These are phyloP conservation scores for Dermatemys mawii DNA, from an alignment of 2,113 vertebrate species.

Conservation along the genomic window DNA sequence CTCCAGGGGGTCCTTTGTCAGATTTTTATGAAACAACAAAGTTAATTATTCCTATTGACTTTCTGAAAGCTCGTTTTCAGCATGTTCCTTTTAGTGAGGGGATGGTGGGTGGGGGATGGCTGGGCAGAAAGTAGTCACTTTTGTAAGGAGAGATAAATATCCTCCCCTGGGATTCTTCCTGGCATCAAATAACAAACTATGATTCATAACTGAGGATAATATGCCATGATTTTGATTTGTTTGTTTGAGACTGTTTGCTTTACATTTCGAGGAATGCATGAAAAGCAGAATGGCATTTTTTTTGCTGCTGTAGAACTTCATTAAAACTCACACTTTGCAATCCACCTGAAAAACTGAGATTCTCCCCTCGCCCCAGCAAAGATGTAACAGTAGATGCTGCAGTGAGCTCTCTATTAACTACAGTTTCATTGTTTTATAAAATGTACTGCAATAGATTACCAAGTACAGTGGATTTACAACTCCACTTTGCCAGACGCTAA, in stretches of 20 bases:
- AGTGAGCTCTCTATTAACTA: background rate
- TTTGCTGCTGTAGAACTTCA: rapidly evolving
- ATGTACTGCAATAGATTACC: background rate
- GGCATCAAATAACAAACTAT: background rate
- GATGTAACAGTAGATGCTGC: conserved; percentile 7
- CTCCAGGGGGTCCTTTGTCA: rapidly evolving
- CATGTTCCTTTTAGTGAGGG: rapidly evolving
- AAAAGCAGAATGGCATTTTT: background rate
- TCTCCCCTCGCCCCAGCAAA: background rate
- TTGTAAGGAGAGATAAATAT: background rate
- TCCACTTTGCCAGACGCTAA: background rate
- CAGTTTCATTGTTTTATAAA: background rate
- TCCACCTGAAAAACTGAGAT: background rate
- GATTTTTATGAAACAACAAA: background rate
- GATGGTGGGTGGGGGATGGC: too few species aligned
- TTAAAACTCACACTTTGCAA: background rate
- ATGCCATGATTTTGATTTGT: rapidly evolving
- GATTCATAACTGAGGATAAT: background rate
- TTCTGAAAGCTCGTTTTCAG: background rate
- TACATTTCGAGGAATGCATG: rapidly evolving
- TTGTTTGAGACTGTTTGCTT: rapidly evolving
- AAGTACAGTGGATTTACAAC: background rate
- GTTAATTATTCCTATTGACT: background rate
- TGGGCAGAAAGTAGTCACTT: rapidly evolving
- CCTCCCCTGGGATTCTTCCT: background rate